Evolutionary conservation across 1,140 invertebrate species (phyloP).

Genomic region (Globodera rostochiensis): DNA sequence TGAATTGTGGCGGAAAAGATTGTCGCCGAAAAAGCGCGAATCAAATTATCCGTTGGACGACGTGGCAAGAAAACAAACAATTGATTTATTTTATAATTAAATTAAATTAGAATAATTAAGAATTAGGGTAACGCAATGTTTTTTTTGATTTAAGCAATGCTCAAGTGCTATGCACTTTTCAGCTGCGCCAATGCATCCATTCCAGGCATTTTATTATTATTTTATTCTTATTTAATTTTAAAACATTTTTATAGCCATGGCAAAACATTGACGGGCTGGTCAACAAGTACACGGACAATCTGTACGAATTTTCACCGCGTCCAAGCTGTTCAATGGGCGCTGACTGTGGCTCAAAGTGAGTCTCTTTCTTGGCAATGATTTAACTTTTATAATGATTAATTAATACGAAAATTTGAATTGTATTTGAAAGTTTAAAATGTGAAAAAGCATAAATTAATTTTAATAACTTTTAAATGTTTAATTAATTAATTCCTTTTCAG

Average conservation of each 20-base stretch:
- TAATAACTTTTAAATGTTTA: too few relatives aligned
- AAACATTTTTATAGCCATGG: slow-evolving; percentile 24
- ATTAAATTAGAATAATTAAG: too few relatives aligned
- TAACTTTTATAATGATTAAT: too few relatives aligned
- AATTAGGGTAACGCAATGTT: background rate
- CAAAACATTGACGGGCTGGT: slow-evolving; percentile 52
- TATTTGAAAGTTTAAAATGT: too few relatives aligned
- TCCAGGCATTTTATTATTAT: slow-evolving; percentile 47
- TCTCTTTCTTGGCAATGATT: background rate
- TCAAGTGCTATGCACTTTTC: slow-evolving; percentile 61
- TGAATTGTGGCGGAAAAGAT: slow-evolving; percentile 4
- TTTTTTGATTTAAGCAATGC: slow-evolving; percentile 38
- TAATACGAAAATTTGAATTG: background rate
- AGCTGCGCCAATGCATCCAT: slow-evolving; percentile 59
- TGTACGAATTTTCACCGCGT: slow-evolving; percentile 59
- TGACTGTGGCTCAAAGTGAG: slow-evolving; percentile 74
- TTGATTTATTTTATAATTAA: background rate
- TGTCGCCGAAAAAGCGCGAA: background rate
- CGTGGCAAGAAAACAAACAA: background rate
- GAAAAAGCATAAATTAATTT: too few relatives aligned
- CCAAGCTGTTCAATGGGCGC: slow-evolving; percentile 76
- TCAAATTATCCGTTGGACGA: slow-evolving; percentile 22
- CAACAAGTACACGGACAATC: slow-evolving; percentile 64
- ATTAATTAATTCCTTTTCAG: slow-evolving; percentile 11
- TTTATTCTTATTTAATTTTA: slow-evolving; percentile 23